These are phyloP conservation scores for Calyptommatus sinebrachiatus DNA, from an alignment of 2,113 vertebrate genomes.

Conservation along the genomic window DNA sequence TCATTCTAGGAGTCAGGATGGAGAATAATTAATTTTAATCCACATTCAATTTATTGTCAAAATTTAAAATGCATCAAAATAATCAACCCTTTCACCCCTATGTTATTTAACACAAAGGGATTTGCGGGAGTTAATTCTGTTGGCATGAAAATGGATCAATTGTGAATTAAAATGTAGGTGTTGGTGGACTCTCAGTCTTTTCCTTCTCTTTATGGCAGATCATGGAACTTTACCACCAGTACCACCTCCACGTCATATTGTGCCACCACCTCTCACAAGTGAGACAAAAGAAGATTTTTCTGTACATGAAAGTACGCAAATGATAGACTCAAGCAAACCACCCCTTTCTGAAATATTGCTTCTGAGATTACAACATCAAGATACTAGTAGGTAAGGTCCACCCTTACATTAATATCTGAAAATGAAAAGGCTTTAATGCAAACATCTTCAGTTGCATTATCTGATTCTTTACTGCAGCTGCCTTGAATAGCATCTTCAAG, in stretches of 20 bases:
- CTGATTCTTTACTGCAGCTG: neutral
- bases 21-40: too few relatives aligned
- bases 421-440: neutral
- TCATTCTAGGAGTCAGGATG: too few relatives aligned
- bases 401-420: neutral
- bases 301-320: constrained; percentile 48
- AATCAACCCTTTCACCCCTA: too few relatives aligned
- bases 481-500: neutral
- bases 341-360: constrained; percentile 79
- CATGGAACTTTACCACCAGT: constrained; percentile 75
- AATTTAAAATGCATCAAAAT: too few relatives aligned
- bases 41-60: too few relatives aligned
- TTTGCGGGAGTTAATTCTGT: too few relatives aligned
- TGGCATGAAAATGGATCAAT: too few relatives aligned
- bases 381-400: constrained; percentile 79
- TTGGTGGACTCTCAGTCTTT: neutral
- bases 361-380: constrained; percentile 83
- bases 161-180: too few relatives aligned
- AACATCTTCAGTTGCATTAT: neutral
- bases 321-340: constrained; percentile 64
- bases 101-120: too few relatives aligned
- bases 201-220: constrained; percentile 68
- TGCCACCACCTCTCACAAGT: constrained; percentile 15
- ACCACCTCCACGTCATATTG: constrained; percentile 86
- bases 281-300: constrained; percentile 75